Conservation (phyloP, 64 coral and sea anemone genomes). For the Cladopsammia gracilis region DNA sequence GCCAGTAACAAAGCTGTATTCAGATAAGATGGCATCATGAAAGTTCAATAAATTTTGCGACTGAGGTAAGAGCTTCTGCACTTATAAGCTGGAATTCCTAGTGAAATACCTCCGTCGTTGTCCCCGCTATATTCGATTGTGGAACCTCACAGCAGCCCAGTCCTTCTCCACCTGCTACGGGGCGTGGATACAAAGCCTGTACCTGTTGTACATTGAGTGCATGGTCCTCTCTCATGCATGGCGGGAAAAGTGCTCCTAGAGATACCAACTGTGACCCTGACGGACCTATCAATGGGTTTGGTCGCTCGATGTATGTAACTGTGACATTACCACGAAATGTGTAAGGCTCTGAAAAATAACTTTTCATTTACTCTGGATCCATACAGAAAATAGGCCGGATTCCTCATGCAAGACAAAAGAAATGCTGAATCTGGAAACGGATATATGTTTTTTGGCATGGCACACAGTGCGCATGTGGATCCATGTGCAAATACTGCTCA, state of each 20-base stretch:
- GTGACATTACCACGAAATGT: conserved; percentile 45
- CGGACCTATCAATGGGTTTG: conserved; percentile 61
- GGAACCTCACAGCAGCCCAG: conserved; percentile 70
- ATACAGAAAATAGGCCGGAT: neutral
- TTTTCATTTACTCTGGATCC: neutral
- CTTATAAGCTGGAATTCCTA: too few relatives aligned
- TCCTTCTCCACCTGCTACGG: neutral
- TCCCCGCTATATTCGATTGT: conserved; percentile 42
- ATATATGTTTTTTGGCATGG: too few relatives aligned
- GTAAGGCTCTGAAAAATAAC: neutral
- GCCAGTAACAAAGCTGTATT: too few relatives aligned
- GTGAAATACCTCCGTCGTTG: conserved; percentile 40
- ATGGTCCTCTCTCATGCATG: conserved; percentile 60
- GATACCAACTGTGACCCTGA: neutral
- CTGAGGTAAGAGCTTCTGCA: too few relatives aligned
- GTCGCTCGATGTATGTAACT: neutral
- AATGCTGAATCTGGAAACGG: too few relatives aligned
- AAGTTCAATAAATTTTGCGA: too few relatives aligned
- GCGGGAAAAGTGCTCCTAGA: conserved; percentile 57
- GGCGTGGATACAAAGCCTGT: neutral
- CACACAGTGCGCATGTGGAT: too few relatives aligned
- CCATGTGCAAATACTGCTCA: too few relatives aligned
- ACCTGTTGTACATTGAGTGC: conserved; percentile 6
- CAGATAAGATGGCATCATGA: too few relatives aligned
- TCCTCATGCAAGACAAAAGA: too few relatives aligned